Evolutionary conservation across 2,113 vertebrate genomes (phyloP), one percentile per base, ranked within the genome.

Genomic region (Macrotis lagotis): DNA sequence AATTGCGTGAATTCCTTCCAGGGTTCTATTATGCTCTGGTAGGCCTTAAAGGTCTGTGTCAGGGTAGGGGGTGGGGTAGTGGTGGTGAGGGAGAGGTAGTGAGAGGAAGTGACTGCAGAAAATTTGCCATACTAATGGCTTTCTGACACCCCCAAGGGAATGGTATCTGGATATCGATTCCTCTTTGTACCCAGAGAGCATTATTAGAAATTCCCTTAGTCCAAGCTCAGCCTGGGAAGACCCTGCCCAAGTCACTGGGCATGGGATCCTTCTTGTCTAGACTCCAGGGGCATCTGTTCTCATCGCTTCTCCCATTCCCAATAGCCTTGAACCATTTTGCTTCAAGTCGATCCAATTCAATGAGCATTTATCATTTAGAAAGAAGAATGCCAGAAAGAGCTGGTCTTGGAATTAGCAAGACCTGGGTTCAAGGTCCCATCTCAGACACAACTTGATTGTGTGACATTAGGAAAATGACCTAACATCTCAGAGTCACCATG

Each of bases 311-410:
- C 25, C 26, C 51, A 3, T 3, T 12, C 89, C 91, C 83, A 22
- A 59, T 16, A 37, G 1, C 90, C 25, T 24, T 0, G 31, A 0
- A 0, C 25, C 25, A 51, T 9, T 1, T 25, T 50, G 6, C 16
- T 2, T 28, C 48, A n/a, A 9, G 26, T 44, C 51, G 8, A 0
- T 53, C 3, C 2, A 5, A 25, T 14, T 0, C 48, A 0, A 37
- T 1, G 47, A 10, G 26, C 28, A 1, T n/a, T 83, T 83, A 44
- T 83, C 37, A 5, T 44, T 44, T 83, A 19, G 66, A 83, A 44
- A 83, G n/a, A n/a, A 83, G 28, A 37, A 37, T 66, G 55, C 10
- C 55, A 37, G 31, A 66, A 66, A 66, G 19, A 83, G n/a, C 16
- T 8, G 7, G 66, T 24, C 66, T 83, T 44, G n/a, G 16, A 83